Percentiles rank a stretch among this genome's conserved stretches.
phyloP scores from a whole-genome alignment of 2,797 vertebrate species.

The Epinephelus malabaricus region DNA sequence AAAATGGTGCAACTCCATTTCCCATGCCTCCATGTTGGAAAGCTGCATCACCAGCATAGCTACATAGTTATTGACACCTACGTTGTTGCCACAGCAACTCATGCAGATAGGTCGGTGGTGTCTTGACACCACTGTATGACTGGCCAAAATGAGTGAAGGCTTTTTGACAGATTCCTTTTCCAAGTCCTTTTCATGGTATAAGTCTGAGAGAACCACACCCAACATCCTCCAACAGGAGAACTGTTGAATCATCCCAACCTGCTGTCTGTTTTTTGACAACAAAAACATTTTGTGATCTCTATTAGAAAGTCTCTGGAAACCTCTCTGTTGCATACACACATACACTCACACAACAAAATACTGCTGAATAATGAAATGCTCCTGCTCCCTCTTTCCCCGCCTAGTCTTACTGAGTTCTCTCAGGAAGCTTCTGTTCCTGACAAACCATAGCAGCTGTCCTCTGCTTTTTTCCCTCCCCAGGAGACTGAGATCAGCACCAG shows the following conservation, averaged over 20 bases:
- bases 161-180: background rate
- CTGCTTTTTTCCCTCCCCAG: slow-evolving; percentile 73
- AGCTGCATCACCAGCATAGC: too few relatives aligned
- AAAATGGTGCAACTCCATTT: too few relatives aligned
- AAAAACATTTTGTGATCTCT: slow-evolving; percentile 41
- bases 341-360: slow-evolving; percentile 27
- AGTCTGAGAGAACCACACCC: background rate
- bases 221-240: slow-evolving; percentile 22
- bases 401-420: slow-evolving; percentile 35
- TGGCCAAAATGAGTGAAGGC: background rate
- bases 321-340: slow-evolving; percentile 19
- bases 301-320: slow-evolving; percentile 36
- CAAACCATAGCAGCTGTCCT: slow-evolving; percentile 64
- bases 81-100: too few relatives aligned
- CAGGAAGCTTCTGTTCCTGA: slow-evolving; percentile 62
- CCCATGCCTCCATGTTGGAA: too few relatives aligned
- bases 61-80: too few relatives aligned
- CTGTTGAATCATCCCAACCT: slow-evolving; percentile 20
- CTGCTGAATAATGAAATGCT: slow-evolving; percentile 43
- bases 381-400: slow-evolving; percentile 16
- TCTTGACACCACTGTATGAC: too few relatives aligned
- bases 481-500: slow-evolving; percentile 87
- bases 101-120: too few relatives aligned
- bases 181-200: slow-evolving; percentile 11
- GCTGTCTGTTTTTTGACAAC: slow-evolving; percentile 24